Evolutionary conservation across 2,113 vertebrate genomes (phyloP).

Genomic region (Epinephelus moara): DNA sequence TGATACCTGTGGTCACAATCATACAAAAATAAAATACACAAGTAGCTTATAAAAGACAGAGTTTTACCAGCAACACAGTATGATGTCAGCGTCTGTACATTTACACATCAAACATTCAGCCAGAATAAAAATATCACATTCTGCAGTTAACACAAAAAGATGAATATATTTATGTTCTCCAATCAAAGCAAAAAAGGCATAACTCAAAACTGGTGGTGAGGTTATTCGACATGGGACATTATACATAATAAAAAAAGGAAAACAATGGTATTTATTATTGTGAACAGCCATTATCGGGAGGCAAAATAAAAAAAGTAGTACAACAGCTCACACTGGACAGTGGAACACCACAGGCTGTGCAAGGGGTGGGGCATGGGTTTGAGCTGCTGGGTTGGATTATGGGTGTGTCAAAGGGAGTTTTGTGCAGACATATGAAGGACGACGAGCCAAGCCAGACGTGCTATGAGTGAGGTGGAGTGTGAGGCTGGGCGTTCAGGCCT

Average conservation of each 20-base stretch:
- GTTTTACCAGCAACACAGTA: constrained; percentile 3
- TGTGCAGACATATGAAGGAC: constrained; percentile 33
- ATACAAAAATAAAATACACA: not conserved
- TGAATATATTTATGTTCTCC: not conserved
- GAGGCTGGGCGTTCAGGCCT: constrained; percentile 63
- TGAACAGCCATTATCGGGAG: constrained; percentile 21
- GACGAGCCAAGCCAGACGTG: constrained; percentile 63
- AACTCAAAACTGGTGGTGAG: constrained; percentile 11
- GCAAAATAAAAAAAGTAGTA: constrained; percentile 14
- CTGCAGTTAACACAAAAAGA: constrained; percentile 9
- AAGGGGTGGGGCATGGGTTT: constrained; percentile 13
- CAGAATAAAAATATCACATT: constrained; percentile 4
- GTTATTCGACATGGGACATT: constrained; percentile 15
- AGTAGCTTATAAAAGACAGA: not conserved
- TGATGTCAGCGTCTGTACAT: not conserved
- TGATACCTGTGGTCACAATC: constrained; percentile 10
- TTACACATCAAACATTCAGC: constrained; percentile 23
- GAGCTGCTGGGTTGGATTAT: constrained; percentile 52
- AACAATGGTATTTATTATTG: constrained; percentile 8
- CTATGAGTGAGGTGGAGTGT: constrained; percentile 49
- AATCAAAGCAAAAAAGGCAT: constrained; percentile 41
- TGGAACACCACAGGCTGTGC: constrained; percentile 20
- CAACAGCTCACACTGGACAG: constrained; percentile 14
- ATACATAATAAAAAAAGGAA: constrained; percentile 10
- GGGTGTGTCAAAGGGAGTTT: constrained; percentile 25